A percentile compares a stretch with the other conserved stretches of the same genome.
These are phyloP conservation scores for Leptogaster cylindrica DNA, from an alignment of 2,888 invertebrate genomes.

Conservation along the genomic window DNA sequence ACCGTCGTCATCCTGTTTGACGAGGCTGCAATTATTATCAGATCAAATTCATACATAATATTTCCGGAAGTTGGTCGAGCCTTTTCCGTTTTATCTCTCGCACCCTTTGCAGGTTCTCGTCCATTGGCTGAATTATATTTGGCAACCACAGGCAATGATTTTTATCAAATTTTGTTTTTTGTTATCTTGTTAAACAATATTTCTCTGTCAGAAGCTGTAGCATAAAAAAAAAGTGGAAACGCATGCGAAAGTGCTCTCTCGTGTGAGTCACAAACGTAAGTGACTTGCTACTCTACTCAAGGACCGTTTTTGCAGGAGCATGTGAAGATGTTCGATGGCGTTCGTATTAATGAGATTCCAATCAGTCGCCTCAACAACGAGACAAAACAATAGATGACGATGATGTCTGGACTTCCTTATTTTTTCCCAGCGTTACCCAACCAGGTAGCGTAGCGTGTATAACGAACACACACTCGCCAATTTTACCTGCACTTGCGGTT, in stretches of 20 bases:
- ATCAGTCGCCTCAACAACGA: slow-evolving; percentile 8
- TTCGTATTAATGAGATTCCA: slow-evolving; percentile 9
- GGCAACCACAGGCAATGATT: neutral
- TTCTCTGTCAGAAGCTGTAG: too few relatives aligned
- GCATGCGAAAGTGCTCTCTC: too few relatives aligned
- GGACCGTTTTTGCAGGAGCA: too few relatives aligned
- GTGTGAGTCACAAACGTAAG: neutral
- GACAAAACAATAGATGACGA: slow-evolving; percentile 2
- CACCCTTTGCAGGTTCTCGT: too few relatives aligned
- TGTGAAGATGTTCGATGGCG: neutral
- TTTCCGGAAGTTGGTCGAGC: slow-evolving; percentile 15
- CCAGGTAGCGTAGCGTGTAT: neutral
- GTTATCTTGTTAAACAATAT: slow-evolving; percentile 4
- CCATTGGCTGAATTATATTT: neutral
- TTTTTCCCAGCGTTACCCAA: slow-evolving; percentile 20
- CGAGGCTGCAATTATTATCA: neutral
- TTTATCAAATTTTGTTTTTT: neutral
- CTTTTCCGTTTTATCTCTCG: neutral
- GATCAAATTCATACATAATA: slow-evolving; percentile 5
- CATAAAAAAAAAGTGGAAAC: neutral
- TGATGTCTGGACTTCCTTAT: slow-evolving; percentile 26
- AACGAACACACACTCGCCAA: slow-evolving; percentile 3
- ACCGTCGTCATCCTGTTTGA: slow-evolving; percentile 5
- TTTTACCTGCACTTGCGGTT: neutral
- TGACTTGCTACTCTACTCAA: too few relatives aligned